Base-by-base conservation (phyloP, 2,888 invertebrate genomes). In the Sinohyriopsis cumingii region DNA sequence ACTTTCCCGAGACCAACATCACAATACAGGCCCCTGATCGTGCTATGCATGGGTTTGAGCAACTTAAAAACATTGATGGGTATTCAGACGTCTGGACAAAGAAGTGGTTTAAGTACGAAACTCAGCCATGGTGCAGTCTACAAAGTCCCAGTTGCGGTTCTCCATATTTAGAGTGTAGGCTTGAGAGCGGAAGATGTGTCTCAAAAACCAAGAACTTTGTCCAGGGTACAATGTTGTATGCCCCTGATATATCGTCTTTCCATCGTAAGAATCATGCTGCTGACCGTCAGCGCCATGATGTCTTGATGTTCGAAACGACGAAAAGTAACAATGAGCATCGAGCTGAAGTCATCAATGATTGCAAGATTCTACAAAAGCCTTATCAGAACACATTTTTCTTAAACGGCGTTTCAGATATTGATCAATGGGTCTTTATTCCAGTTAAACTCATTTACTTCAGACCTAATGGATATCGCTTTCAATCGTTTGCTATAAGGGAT, bases 351-450 rank as follows among this genome's bases (percentile, higher is more conserved):
- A 59, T 57, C 59, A 59, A n/a, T 18, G 22, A 22, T 24, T 53
- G 25, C 15, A 15, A 1, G 45, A 45, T 45, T 45, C 45, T 45
- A 12, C 55, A 56, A 18, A 64, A 45, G 45, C 45, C 45, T 12
- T 45, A 45, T 20, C 81, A 81, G 69, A 81, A 81, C 63, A 69
- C 56, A 28, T 81, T 69, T 63, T 81, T 79, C 69, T 57, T 76
- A 6, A 65, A 76, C 63, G 72, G 75, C 18, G 65, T 54, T 1
- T 79, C 79, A 54, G 79, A 79, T 57, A 72, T 69, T 4, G 67
- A 70, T 61, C 54, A 72, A 45, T 81, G 81, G 81, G 78, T 71
- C 20, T 78, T 67, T 67, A 59, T 81, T 4, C 81, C 81, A 0
- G 72, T 81, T 2, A 71, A 78, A 61, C 64, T 81, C 57, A 71